Evolutionary conservation across 2,888 invertebrate species (phyloP).

Genomic region (Ceriagrion tenellum): DNA sequence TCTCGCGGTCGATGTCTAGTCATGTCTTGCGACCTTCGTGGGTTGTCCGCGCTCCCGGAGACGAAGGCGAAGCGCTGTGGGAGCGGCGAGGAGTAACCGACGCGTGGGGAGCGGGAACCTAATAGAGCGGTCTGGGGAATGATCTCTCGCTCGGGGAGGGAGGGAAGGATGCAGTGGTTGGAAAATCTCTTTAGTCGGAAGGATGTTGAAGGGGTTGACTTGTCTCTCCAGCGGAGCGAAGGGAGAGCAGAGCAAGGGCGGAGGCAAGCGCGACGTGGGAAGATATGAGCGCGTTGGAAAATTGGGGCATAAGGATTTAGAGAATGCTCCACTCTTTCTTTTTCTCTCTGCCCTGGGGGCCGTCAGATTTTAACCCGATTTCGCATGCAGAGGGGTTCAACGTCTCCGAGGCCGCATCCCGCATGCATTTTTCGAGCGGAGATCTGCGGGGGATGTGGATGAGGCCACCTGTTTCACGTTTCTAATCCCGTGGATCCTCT

Average conservation of each 20-base stretch:
- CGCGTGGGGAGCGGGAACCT: too few species aligned
- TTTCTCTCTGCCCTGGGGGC: background rate
- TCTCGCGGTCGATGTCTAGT: too few species aligned
- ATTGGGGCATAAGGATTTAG: constrained; percentile 12
- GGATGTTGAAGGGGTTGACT: constrained; percentile 6
- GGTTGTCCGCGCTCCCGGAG: too few species aligned
- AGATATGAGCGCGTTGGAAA: background rate
- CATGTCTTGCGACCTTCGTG: too few species aligned
- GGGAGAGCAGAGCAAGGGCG: background rate
- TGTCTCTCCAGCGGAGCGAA: background rate
- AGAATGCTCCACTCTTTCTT: background rate
- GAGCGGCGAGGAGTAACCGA: too few species aligned
- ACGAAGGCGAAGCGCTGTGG: too few species aligned
- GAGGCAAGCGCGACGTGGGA: background rate
- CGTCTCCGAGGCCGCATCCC: background rate
- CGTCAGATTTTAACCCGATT: constrained; percentile 1
- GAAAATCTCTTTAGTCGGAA: background rate
- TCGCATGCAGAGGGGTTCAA: background rate
- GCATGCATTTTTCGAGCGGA: background rate
- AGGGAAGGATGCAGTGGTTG: background rate
- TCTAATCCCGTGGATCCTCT: background rate
- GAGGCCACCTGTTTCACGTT: background rate
- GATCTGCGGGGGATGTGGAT: background rate
- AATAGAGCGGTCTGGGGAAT: background rate
- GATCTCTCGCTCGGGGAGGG: too few species aligned